Evolutionary conservation across 2,113 vertebrate genomes (phyloP).

Genomic region (Clinocottus analis): DNA sequence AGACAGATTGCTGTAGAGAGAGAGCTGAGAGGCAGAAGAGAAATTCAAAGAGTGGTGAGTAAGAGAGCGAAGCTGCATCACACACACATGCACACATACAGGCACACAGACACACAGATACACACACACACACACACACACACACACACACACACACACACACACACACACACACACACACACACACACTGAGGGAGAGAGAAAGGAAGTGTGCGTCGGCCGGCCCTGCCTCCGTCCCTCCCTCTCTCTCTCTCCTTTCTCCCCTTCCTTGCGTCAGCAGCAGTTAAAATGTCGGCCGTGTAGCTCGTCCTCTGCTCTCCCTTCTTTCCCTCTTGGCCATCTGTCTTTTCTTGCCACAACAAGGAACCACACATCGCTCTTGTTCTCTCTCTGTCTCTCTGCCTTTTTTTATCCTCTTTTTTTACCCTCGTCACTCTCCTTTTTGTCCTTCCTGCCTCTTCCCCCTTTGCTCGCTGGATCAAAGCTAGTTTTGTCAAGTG

Average conservation of each 20-base stretch:
- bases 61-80: constrained; percentile 56
- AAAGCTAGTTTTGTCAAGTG: constrained; percentile 50
- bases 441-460: constrained; percentile 30
- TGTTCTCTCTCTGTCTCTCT: not conserved
- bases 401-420: not conserved
- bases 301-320: constrained; percentile 72
- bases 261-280: constrained; percentile 74
- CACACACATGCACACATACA: no score
- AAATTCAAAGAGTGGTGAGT: constrained; percentile 34
- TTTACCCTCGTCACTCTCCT: constrained; percentile 39
- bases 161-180: constrained; percentile 29
- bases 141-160: constrained; percentile 25
- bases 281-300: constrained; percentile 84
- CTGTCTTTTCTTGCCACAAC: constrained; percentile 63
- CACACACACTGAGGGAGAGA: constrained; percentile 22
- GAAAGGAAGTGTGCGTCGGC: constrained; percentile 47
- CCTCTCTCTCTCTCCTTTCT: constrained; percentile 35
- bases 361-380: constrained; percentile 49
- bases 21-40: constrained; percentile 29
- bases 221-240: constrained; percentile 37
- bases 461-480: constrained; percentile 32
- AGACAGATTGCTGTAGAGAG: constrained; percentile 10
- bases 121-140: constrained; percentile 29
- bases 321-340: constrained; percentile 65
- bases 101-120: no score